Conservation (phyloP, 2,888 invertebrate genomes). For the Pristionchus arcanus region DNA sequence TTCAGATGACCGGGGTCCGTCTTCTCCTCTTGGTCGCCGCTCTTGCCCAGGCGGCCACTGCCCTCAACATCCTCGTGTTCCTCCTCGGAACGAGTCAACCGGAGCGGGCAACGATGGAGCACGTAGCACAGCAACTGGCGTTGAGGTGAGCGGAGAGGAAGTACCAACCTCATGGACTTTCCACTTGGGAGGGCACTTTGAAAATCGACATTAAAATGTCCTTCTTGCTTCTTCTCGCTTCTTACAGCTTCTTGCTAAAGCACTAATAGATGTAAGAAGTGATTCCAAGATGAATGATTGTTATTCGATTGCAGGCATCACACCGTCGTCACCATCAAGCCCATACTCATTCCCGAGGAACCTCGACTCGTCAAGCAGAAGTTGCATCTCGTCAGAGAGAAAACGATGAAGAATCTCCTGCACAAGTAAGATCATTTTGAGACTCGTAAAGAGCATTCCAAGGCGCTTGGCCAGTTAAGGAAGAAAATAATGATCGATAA, state of each 20-base stretch:
- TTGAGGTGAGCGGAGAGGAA: too few species aligned
- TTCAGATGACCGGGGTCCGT: neutral
- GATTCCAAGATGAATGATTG: neutral
- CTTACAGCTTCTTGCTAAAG: neutral
- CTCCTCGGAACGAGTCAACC: conserved; percentile 77
- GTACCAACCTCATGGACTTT: too few species aligned
- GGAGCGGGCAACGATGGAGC: conserved; percentile 76
- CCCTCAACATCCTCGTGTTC: conserved; percentile 76
- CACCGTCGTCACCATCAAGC: conserved; percentile 75
- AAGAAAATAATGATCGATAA: neutral
- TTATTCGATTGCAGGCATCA: conserved; percentile 61
- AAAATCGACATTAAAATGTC: too few species aligned
- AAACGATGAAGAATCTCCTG: conserved; percentile 76
- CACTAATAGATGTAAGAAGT: too few species aligned
- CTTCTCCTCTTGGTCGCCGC: neutral
- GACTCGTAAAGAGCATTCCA: too few species aligned
- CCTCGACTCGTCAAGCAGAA: conserved; percentile 76
- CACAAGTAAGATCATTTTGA: conserved; percentile 68
- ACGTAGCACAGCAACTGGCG: conserved; percentile 77
- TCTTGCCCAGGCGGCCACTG: neutral
- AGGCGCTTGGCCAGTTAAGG: too few species aligned
- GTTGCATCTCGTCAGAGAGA: conserved; percentile 77
- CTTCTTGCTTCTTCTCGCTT: neutral
- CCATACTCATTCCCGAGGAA: conserved; percentile 78
- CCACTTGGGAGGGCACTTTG: too few species aligned